Base-by-base conservation (phyloP, 1,140 invertebrate genomes). In the Zaprionus davidi region DNA sequence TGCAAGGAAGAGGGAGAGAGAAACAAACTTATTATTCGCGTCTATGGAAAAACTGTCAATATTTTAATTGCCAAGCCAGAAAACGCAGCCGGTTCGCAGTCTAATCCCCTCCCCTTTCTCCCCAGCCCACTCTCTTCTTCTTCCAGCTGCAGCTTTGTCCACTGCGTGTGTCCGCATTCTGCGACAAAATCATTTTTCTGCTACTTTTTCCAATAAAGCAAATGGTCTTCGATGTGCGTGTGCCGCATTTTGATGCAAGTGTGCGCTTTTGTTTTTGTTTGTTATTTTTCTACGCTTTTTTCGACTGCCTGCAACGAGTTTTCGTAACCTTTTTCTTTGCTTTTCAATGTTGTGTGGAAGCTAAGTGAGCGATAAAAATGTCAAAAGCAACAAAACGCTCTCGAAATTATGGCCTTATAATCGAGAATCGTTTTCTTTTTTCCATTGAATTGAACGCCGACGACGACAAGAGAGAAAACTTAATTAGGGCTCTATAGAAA, bases 101-200 rank as follows among this genome's bases (percentile, higher is more conserved):
- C 68, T 57, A 66, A 58, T 72, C 12, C 36, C 31, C 4, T 36
- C 4, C 12, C 26, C 15, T 12, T 53, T 49, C 20, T 28, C 31
- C 36, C 4, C 49, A 26, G 20, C 20, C 15, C 41, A 11, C 24
- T 31, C 20, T 53, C n/a, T 49, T 36, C 49, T 34, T 34, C 31
- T 31, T 34, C 31, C 58, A 36, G 12, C 51, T 41, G 24, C 67
- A 38, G 36, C 26, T 57, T 57, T 57, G 73, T 78, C 84, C 78
- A 76, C 81, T 90, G 85, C 79, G 85, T 88, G 85, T 88, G 85
- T 88, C 85, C 85, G 85, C 85, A 88, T 88, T 88, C 85, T 90
- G 85, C 76, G 71, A 78, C 71, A 84, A 87, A 88, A 87, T 86
- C 75, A 82, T 76, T 82, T 87, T 87, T 82, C 59, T 72, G 71